These are phyloP conservation scores for Antennarius maculatus DNA, from an alignment of 2,797 vertebrate species.

Conservation along the genomic window DNA sequence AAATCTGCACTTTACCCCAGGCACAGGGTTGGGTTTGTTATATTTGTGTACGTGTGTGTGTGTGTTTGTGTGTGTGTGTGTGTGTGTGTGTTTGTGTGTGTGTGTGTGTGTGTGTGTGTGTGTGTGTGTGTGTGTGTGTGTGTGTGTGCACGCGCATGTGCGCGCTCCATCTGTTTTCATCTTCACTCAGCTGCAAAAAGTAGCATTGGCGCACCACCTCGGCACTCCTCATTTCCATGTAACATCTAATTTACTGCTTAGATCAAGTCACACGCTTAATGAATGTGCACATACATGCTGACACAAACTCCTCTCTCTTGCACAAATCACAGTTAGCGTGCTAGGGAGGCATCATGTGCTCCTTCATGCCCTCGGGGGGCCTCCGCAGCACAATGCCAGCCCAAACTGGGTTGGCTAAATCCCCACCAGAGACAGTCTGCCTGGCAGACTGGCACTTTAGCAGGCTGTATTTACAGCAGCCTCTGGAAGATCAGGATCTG, in stretches of 20 bases:
- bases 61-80: too few species aligned
- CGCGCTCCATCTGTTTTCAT: constrained; percentile 20
- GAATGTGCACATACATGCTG: constrained; percentile 59
- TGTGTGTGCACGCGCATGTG: neutral
- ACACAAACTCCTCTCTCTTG: constrained; percentile 37
- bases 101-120: too few species aligned
- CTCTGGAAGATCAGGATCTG: constrained; percentile 71
- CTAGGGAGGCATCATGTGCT: constrained; percentile 48
- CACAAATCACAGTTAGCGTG: constrained; percentile 20
- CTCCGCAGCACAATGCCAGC: constrained; percentile 44
- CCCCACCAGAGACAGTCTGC: constrained; percentile 70
- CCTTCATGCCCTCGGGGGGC: constrained; percentile 20
- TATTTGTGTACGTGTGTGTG: neutral
- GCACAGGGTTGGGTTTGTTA: constrained; percentile 10
- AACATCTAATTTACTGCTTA: constrained; percentile 65
- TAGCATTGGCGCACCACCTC: constrained; percentile 48
- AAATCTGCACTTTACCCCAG: constrained; percentile 37
- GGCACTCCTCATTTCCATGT: constrained; percentile 58
- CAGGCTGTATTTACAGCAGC: constrained; percentile 71
- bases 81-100: too few species aligned
- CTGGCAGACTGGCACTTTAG: constrained; percentile 60
- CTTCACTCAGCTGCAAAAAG: constrained; percentile 59
- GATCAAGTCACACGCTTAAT: constrained; percentile 65
- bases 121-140: too few species aligned
- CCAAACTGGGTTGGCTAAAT: constrained; percentile 51